Base-by-base conservation (phyloP, 1,140 invertebrate genomes). In the Ctenoplectra terminalis region DNA sequence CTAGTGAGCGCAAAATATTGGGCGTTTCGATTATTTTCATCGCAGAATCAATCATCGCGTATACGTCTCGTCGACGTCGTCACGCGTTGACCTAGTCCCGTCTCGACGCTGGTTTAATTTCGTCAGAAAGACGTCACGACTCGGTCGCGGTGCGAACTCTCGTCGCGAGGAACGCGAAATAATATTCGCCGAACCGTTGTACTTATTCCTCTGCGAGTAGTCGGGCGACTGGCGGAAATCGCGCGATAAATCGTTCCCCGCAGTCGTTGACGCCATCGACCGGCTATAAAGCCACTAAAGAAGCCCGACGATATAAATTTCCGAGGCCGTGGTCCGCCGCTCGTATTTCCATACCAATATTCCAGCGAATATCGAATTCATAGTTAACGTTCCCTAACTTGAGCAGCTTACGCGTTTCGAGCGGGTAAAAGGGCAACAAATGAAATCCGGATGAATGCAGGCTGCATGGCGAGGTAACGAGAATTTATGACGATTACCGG, bases 401-500 rank as follows among this genome's bases (percentile, higher is more conserved):
- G 56, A 70, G 17, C 75, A 15, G n/a, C 34, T 6, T 4, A 20
- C 11, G n/a, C 26, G 37, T 17, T 17, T 15, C n/a, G 6, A 15
- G 31, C 31, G 1, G 23, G 23, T 13, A 48, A 7, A 15, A 6
- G 17, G 17, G 52, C 40, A 73, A 80, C 76, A 66, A 84, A 81
- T 81, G 72, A 73, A 85, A 85, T 82, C 67, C 78, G 40, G 58
- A 78, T 31, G 71, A 58, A 76, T 71, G 40, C n/a, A n/a, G n/a
- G 61, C 76, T 64, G 52, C 43, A 84, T 31, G 46, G 54, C 23
- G 29, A 17, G 50, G 48, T 77, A 86, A 82, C 73, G 58, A 82
- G 78, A 72, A 86, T 86, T 86, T 85, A 86, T 82, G 78, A 72
- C 83, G 78, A 86, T 85, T 73, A 77, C 50, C 61, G 46, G 40